A percentile compares a stretch with the other conserved stretches of the same genome.
Evolutionary conservation across 2,113 vertebrate species (phyloP).

Genomic region (Cottus gobio): DNA sequence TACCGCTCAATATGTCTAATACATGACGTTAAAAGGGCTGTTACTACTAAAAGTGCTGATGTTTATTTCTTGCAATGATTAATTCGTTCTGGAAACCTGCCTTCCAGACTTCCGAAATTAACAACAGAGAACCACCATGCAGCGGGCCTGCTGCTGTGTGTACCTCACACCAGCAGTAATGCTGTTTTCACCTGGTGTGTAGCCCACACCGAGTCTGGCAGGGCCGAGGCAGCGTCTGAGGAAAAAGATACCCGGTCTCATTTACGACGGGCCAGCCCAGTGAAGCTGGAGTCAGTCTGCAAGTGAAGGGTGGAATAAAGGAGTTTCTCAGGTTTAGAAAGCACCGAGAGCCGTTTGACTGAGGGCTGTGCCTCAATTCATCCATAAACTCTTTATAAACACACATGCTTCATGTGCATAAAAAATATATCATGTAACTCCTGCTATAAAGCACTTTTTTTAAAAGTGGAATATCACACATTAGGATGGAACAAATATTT

Average conservation of each 20-base stretch:
- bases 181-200: constrained; percentile 70
- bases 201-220: constrained; percentile 57
- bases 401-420: constrained; percentile 23
- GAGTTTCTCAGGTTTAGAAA: constrained; percentile 64
- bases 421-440: constrained; percentile 17
- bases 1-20: background rate
- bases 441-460: background rate
- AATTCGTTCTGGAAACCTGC: constrained; percentile 32
- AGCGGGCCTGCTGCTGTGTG: constrained; percentile 50
- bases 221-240: constrained; percentile 47
- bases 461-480: background rate
- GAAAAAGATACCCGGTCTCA: constrained; percentile 70
- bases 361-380: constrained; percentile 52
- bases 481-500: background rate
- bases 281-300: constrained; percentile 77
- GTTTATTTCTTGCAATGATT: constrained; percentile 31
- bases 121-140: constrained; percentile 28
- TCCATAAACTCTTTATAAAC: constrained; percentile 34
- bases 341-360: constrained; percentile 33
- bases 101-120: constrained; percentile 35
- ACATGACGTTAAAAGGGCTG: background rate
- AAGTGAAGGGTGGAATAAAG: constrained; percentile 70
- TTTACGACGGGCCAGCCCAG: constrained; percentile 68
- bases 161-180: constrained; percentile 73
- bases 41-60: background rate